phyloP scores from a whole-genome alignment of 2,113 vertebrate genomes.

The Cranoglanis bouderius region DNA sequence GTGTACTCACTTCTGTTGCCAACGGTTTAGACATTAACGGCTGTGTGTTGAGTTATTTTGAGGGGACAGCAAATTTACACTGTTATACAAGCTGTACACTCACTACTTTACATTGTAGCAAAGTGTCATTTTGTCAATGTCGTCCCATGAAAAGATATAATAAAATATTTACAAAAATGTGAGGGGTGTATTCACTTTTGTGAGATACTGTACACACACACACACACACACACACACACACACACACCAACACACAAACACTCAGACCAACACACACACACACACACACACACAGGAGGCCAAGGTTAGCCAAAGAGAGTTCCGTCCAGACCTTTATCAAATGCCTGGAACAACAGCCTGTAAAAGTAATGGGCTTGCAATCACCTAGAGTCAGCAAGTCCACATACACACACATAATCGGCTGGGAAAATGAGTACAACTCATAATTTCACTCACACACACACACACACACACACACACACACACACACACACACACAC shows the following conservation, averaged over 20 bases:
- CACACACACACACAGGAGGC: not conserved
- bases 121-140: too few relatives aligned
- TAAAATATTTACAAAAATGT: too few relatives aligned
- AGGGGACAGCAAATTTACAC: too few relatives aligned
- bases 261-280: not conserved
- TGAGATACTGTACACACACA: too few relatives aligned
- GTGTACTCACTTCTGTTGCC: too few relatives aligned
- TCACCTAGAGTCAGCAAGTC: conserved; percentile 33
- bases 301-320: conserved; percentile 49
- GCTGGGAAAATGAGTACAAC: conserved; percentile 34
- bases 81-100: too few relatives aligned
- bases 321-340: conserved; percentile 44
- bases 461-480: conserved; percentile 24
- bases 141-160: too few relatives aligned
- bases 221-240: not conserved
- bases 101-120: too few relatives aligned
- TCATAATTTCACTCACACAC: conserved; percentile 43
- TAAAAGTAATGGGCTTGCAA: conserved; percentile 50
- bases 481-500: not conserved
- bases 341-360: conserved; percentile 49
- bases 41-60: too few relatives aligned
- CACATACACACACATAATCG: conserved; percentile 27
- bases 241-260: too few relatives aligned
- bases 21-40: too few relatives aligned
- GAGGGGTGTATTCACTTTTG: too few relatives aligned